Conservation (phyloP, 2,888 invertebrate genomes). For the Lamproptera curius region DNA sequence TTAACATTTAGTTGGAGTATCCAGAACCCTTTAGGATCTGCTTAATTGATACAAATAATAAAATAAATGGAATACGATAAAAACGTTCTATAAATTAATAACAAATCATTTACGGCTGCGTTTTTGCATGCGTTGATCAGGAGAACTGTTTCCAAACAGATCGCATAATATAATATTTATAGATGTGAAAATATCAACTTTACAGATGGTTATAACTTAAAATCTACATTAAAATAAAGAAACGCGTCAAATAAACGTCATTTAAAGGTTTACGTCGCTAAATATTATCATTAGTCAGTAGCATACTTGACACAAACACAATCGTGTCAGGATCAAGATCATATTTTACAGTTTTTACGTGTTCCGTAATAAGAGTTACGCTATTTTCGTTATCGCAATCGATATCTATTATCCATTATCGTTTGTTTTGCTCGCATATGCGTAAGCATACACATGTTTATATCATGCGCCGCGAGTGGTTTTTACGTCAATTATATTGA, state of each 20-base stretch:
- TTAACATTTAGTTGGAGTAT: too few relatives aligned
- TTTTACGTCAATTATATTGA: background rate
- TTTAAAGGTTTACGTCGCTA: too few relatives aligned
- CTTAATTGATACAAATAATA: too few relatives aligned
- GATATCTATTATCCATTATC: slow-evolving; percentile 14
- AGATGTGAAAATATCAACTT: background rate
- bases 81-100: too few relatives aligned
- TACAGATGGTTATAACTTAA: background rate
- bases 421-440: slow-evolving; percentile 14
- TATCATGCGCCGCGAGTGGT: background rate
- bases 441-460: background rate
- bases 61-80: too few relatives aligned
- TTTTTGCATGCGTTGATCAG: too few relatives aligned
- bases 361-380: slow-evolving; percentile 9
- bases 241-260: too few relatives aligned
- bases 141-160: background rate
- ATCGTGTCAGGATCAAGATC: slow-evolving; percentile 4
- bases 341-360: slow-evolving; percentile 5
- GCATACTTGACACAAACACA: background rate
- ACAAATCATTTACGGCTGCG: too few relatives aligned
- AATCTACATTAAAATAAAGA: background rate
- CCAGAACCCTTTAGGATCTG: too few relatives aligned
- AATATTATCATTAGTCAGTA: background rate
- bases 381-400: slow-evolving; percentile 10
- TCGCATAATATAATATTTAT: background rate